A percentile compares a stretch with the other conserved stretches of the same genome.
phyloP scores from a whole-genome alignment of 2,888 invertebrate species.

The Bombylius major region DNA sequence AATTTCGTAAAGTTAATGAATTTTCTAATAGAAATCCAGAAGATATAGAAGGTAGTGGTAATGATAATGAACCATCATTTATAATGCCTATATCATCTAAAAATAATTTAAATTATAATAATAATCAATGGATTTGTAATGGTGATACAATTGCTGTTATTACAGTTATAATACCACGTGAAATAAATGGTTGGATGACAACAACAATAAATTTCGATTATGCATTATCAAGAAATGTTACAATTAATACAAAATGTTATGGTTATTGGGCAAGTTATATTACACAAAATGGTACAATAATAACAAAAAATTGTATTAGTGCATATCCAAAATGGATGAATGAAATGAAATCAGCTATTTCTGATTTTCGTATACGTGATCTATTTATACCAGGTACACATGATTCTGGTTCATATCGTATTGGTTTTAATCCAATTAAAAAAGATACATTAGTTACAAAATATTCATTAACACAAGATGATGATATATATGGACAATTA shows the following conservation, averaged over 20 bases:
- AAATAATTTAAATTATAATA: background rate
- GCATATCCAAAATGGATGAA: slow-evolving; percentile 48
- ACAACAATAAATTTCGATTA: slow-evolving; percentile 31
- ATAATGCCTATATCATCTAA: background rate
- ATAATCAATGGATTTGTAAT: slow-evolving; percentile 25
- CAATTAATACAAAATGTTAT: slow-evolving; percentile 27
- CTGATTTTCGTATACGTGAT: slow-evolving; percentile 38
- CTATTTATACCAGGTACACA: slow-evolving; percentile 59
- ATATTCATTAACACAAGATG: slow-evolving; percentile 44
- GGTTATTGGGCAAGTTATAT: slow-evolving; percentile 36
- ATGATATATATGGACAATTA: slow-evolving; percentile 44
- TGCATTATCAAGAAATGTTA: slow-evolving; percentile 23
- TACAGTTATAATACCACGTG: slow-evolving; percentile 24
- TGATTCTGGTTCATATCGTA: slow-evolving; percentile 48
- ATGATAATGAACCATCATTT: background rate
- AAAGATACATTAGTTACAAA: slow-evolving; percentile 37
- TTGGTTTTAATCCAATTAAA: slow-evolving; percentile 28
- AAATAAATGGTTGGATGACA: slow-evolving; percentile 28
- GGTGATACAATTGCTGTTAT: slow-evolving; percentile 24
- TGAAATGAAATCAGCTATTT: slow-evolving; percentile 36
- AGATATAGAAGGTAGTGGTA: slow-evolving; percentile 1
- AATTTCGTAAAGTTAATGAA: slow-evolving; percentile 15
- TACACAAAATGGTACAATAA: slow-evolving; percentile 24
- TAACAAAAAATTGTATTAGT: slow-evolving; percentile 38
- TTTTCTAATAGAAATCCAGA: background rate